A percentile compares a stretch with the other conserved stretches of the same genome.
phyloP scores from a whole-genome alignment of 2,797 vertebrate species.

The Rhinella marina region DNA sequence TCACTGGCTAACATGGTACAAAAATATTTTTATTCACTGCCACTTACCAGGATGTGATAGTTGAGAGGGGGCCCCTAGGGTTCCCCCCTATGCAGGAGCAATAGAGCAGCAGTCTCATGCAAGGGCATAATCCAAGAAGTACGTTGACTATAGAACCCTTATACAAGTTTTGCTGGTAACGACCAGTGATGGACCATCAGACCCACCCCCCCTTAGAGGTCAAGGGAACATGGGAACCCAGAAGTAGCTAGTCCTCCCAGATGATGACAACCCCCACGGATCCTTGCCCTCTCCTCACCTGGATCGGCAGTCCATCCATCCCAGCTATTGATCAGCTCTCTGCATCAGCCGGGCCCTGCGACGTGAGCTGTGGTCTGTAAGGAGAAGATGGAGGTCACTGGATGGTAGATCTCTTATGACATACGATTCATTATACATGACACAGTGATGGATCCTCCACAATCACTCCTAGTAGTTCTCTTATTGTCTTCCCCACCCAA shows the following conservation, averaged over 20 bases:
- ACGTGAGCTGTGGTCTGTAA: not conserved
- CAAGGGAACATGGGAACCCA: no score
- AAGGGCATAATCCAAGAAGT: no score
- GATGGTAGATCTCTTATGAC: not conserved
- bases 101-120: no score
- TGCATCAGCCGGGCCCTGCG: not conserved
- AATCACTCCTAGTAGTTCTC: not conserved
- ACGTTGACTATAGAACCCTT: no score
- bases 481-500: not conserved
- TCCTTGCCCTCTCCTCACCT: not conserved
- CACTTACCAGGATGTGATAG: no score
- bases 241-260: not conserved
- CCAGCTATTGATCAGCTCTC: not conserved
- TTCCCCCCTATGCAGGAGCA: no score
- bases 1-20: no score
- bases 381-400: not conserved
- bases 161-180: no score
- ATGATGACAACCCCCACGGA: not conserved
- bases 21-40: no score
- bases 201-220: no score
- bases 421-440: not conserved
- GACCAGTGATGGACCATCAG: no score
- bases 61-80: no score
- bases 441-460: not conserved
- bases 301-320: slow-evolving; percentile 35